phyloP scores from a whole-genome alignment of 2,888 invertebrate genomes.

The Hecatera dysodea region DNA sequence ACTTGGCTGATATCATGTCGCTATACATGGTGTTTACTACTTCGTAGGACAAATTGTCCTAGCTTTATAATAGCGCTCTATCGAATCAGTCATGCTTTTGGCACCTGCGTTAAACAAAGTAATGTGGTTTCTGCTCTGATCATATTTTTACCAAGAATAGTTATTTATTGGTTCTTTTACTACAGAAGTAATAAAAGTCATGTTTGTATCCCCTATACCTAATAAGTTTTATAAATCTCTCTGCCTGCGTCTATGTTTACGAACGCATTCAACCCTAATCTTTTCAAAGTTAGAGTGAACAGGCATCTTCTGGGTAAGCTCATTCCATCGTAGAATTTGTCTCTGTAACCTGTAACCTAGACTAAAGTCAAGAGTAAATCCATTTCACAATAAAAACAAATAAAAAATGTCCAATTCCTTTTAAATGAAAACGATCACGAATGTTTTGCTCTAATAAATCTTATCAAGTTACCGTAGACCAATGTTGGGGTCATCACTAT shows the following conservation, averaged over 20 bases:
- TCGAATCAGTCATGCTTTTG: constrained; percentile 1
- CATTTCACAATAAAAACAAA: too few species aligned
- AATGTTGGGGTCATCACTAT: neutral
- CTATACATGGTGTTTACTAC: constrained; percentile 35
- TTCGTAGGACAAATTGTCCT: constrained; percentile 27
- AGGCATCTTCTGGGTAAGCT: too few species aligned
- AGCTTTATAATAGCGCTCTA: too few species aligned
- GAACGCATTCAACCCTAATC: too few species aligned
- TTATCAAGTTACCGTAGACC: neutral
- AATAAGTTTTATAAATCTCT: neutral
- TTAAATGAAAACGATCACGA: neutral
- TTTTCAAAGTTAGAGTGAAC: too few species aligned
- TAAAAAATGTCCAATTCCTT: neutral
- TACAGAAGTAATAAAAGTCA: neutral
- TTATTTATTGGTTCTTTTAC: neutral
- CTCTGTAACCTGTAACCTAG: too few species aligned
- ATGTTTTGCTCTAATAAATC: neutral
- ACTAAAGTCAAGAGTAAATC: too few species aligned
- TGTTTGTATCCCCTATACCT: neutral
- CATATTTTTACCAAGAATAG: neutral
- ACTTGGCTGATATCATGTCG: constrained; percentile 17
- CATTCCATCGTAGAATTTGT: too few species aligned
- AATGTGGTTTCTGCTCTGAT: constrained; percentile 2
- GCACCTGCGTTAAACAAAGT: neutral
- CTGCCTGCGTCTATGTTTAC: too few species aligned